Base-by-base conservation (phyloP, 1,140 invertebrate genomes). In the Nixonia krombeini region DNA sequence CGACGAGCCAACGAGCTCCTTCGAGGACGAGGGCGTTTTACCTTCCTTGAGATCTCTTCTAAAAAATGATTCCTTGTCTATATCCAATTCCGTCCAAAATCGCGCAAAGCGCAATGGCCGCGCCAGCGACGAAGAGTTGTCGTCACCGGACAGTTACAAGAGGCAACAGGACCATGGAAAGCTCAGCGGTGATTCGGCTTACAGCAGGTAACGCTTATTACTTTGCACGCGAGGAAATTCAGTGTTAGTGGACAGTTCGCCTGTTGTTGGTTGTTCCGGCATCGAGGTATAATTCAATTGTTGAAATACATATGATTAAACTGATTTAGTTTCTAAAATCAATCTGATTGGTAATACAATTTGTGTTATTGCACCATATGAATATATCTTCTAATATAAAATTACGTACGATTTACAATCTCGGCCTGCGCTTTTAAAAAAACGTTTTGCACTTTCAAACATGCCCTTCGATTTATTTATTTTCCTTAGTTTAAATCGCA, bases 131-230 rank as follows among this genome's bases (percentile, higher is more conserved):
- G 81, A 75, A 21, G 81, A 84, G 26, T 42, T 82, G 2, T 84
- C 80, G 0, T 83, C 81, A 2, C 79, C 77, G 0, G 80, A 85
- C 16, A 79, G 73, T 59, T 76, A 74, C 64, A 76, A 82, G 44
- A 51, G 64, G n/a, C 70, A 59, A 21, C 72, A 75, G 40, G 75
- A 82, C 35, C 65, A 70, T 15, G 67, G 59, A 9, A 85, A 85
- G 57, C 70, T 85, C 17, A 89, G 87, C 57, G 87, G 82, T 0
- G 90, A 91, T 75, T 91, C 90, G 0, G 90, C 90, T 1, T 91
- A 91, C 66, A 90, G 89, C 83, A 91, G 90, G 90, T 91, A 73
- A 84, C 45, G 53, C 16, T 46, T n/a, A n/a, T n/a, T n/a, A n/a
- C n/a, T n/a, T n/a, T n/a, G n/a, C n/a, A n/a, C n/a, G n/a, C n/a